phyloP scores from a whole-genome alignment of 2,797 vertebrate genomes.

The Acomys russatus region DNA sequence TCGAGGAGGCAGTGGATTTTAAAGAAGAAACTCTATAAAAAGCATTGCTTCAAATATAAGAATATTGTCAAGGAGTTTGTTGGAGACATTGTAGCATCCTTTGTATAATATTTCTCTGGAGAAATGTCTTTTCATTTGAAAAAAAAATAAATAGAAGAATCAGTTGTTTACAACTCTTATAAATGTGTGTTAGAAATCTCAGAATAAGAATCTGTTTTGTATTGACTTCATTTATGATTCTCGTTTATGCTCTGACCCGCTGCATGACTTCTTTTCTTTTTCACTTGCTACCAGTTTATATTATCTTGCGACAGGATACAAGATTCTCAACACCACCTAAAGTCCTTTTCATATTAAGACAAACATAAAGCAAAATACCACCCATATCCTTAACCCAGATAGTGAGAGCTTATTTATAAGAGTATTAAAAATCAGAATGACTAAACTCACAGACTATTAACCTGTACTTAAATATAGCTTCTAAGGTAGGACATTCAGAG shows the following conservation, averaged over 20 bases:
- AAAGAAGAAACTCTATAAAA: background rate
- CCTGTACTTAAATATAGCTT: background rate
- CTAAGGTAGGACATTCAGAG: background rate
- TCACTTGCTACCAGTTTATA: constrained; percentile 69
- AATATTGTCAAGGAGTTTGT: constrained; percentile 6
- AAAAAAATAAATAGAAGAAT: constrained; percentile 24
- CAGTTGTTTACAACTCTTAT: constrained; percentile 60
- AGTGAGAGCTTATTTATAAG: constrained; percentile 48
- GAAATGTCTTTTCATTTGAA: constrained; percentile 37
- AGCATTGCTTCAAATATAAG: constrained; percentile 27
- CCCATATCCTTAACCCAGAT: background rate
- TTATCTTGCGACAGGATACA: background rate
- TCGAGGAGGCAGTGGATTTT: background rate
- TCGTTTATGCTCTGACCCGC: constrained; percentile 56
- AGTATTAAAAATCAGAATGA: constrained; percentile 43
- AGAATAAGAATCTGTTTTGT: constrained; percentile 50
- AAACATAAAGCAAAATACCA: constrained; percentile 34
- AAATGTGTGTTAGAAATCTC: constrained; percentile 48
- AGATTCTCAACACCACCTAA: background rate
- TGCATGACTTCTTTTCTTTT: constrained; percentile 50
- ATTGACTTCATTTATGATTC: constrained; percentile 62
- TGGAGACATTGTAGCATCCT: background rate
- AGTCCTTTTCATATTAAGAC: constrained; percentile 11
- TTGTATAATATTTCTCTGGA: constrained; percentile 27
- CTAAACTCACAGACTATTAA: constrained; percentile 34